phyloP scores from a whole-genome alignment of 2,888 invertebrate genomes.

The Eupeodes luniger region DNA sequence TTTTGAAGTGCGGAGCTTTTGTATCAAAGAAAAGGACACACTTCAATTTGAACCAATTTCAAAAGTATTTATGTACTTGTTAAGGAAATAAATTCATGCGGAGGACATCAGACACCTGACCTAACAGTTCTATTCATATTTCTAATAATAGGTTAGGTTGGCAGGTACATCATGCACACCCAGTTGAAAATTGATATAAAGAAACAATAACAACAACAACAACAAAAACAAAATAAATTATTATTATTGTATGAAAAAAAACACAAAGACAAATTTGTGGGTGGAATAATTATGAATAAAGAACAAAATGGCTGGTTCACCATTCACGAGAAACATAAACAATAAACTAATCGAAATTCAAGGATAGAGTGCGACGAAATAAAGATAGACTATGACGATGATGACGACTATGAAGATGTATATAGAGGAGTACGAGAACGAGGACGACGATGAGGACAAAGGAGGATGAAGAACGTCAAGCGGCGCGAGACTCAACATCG shows the following conservation, averaged over 20 bases:
- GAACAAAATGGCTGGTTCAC: conserved; percentile 47
- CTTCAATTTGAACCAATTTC: conserved; percentile 29
- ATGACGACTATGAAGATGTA: background rate
- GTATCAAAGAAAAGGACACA: conserved; percentile 11
- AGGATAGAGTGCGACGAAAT: conserved; percentile 45
- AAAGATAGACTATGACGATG: background rate
- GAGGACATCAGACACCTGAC: conserved; percentile 3
- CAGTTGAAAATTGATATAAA: too few relatives aligned
- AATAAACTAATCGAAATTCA: conserved; percentile 64
- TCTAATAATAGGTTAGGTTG: background rate
- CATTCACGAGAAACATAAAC: conserved; percentile 16
- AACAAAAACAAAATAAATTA: conserved; percentile 4
- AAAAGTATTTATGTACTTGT: conserved; percentile 13
- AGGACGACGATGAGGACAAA: too few relatives aligned
- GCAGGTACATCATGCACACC: background rate
- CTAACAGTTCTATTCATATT: background rate
- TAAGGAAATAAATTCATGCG: background rate
- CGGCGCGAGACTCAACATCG: too few relatives aligned
- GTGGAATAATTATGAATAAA: background rate
- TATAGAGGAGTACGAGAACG: too few relatives aligned
- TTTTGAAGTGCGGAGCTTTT: conserved; percentile 28
- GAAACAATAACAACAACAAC: background rate
- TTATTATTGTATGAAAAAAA: background rate
- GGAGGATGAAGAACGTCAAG: too few relatives aligned
- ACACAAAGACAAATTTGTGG: background rate